Conservation (phyloP, 2,888 invertebrate genomes). For the Chymomyza procnemis region DNA sequence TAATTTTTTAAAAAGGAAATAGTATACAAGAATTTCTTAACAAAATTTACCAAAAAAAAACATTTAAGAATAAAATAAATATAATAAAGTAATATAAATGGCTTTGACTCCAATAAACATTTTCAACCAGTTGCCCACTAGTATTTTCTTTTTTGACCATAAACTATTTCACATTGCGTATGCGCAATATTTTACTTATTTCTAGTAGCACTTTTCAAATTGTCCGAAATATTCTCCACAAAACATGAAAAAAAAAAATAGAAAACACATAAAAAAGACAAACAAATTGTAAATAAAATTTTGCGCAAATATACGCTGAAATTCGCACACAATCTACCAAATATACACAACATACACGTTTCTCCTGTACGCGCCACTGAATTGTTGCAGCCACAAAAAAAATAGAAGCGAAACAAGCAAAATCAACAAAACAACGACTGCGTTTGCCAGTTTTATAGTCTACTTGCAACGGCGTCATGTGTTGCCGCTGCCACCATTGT, state of each 20-base stretch:
- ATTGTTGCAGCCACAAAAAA: not conserved
- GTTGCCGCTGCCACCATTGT: constrained; percentile 55
- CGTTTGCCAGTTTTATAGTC: not conserved
- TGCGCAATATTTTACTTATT: not conserved
- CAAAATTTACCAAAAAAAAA: too few relatives aligned
- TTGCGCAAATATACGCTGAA: constrained; percentile 44
- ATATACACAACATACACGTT: not conserved
- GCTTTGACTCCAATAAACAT: too few relatives aligned
- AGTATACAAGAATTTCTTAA: too few relatives aligned
- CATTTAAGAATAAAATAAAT: too few relatives aligned
- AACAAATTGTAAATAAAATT: constrained; percentile 60
- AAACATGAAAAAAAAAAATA: constrained; percentile 10
- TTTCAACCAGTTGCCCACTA: too few relatives aligned
- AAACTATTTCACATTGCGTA: constrained; percentile 65
- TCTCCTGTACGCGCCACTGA: not conserved
- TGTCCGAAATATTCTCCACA: constrained; percentile 46
- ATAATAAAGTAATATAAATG: too few relatives aligned
- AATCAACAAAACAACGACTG: not conserved
- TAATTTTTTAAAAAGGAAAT: too few relatives aligned
- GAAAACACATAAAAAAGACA: constrained; percentile 22
- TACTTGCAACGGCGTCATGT: constrained; percentile 28
- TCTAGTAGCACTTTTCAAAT: constrained; percentile 65
- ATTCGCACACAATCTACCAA: constrained; percentile 21
- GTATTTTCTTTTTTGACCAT: constrained; percentile 24
- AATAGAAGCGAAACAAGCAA: too few relatives aligned